Evolutionary conservation across 2,113 vertebrate species (phyloP), one percentile per base, ranked within the genome.

Genomic region (Aptenodytes forsteri): DNA sequence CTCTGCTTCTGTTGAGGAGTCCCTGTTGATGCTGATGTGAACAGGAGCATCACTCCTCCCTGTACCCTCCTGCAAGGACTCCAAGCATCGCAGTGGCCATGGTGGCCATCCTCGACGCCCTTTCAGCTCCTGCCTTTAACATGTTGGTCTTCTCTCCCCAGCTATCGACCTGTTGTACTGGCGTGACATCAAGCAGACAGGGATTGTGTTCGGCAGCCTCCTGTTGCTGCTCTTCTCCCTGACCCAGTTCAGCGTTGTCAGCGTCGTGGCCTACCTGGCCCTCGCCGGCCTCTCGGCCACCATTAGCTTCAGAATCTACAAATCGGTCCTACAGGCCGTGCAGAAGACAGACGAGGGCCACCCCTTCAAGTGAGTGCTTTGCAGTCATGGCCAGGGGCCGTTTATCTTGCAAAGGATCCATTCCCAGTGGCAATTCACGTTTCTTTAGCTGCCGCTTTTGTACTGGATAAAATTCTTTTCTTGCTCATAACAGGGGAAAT

Each of bases 231-330:
- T 99, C 87, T 99, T 99, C 98, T 99, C 99, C 64, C 99, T 99
- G 98, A 99, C 99, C 92, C 99, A 99, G 98, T 99, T 99, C 99
- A 99, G 99, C 16, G 99, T 99, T 2, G 99, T 99, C 98, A 99
- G 99, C 2, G 99, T 99, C 1, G 98, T 99, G 40, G 99, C 99
- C 52, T 99, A 99, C 98, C 98, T 99, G 94, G 99, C 99, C 81
- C 98, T 99, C 7, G 99, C 99, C 0, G 99, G 99, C 18, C 99
- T 99, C 97, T 99, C 99, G 0, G 99, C 99, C 98, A 99, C 99
- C 98, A 99, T 99, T 98, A 99, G 99, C 97, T 99, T 99, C 99
- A 99, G 99, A 98, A 99, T 99, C 98, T 99, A 99, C 98, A 99
- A 99, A 98, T 99, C 99, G 2, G 99, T 99, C 83, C 98, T 99